These are phyloP conservation scores for Cryptoprocta ferox DNA, from an alignment of 2,797 vertebrate species.

Conservation along the genomic window DNA sequence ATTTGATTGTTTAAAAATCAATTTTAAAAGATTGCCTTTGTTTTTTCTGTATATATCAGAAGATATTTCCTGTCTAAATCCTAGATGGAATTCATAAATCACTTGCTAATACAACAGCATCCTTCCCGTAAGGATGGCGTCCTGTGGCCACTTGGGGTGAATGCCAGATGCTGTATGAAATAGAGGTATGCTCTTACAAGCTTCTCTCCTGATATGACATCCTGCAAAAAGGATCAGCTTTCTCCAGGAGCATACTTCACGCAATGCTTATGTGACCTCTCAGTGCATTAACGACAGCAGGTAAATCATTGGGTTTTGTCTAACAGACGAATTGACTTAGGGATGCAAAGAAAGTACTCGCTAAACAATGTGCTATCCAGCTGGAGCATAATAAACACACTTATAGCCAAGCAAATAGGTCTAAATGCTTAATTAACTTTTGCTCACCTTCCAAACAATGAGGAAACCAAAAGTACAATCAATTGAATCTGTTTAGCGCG, in stretches of 20 bases:
- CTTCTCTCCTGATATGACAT: constrained; percentile 54
- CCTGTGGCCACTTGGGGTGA: constrained; percentile 52
- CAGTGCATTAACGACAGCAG: constrained; percentile 3
- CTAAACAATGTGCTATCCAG: constrained; percentile 50
- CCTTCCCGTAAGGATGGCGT: constrained; percentile 41
- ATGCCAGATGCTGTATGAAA: constrained; percentile 62
- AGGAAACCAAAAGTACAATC: constrained; percentile 72
- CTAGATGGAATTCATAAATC: constrained; percentile 62
- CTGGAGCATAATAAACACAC: constrained; percentile 59
- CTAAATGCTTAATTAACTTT: constrained; percentile 81
- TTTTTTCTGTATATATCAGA: constrained; percentile 3
- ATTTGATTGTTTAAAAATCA: constrained; percentile 48
- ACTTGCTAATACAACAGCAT: constrained; percentile 41
- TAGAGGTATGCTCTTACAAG: constrained; percentile 57
- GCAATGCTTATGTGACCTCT: constrained; percentile 61
- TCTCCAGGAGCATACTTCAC: constrained; percentile 27
- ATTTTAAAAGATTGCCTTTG: background rate
- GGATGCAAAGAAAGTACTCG: constrained; percentile 57
- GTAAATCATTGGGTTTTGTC: constrained; percentile 64
- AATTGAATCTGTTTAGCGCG: background rate
- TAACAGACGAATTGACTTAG: constrained; percentile 67
- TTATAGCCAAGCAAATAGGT: constrained; percentile 48
- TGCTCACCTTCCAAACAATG: constrained; percentile 67
- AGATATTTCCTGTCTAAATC: constrained; percentile 6
- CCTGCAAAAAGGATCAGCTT: constrained; percentile 51